phyloP scores from a whole-genome alignment of 1,140 invertebrate species.

The Lasioglossum albipes region DNA sequence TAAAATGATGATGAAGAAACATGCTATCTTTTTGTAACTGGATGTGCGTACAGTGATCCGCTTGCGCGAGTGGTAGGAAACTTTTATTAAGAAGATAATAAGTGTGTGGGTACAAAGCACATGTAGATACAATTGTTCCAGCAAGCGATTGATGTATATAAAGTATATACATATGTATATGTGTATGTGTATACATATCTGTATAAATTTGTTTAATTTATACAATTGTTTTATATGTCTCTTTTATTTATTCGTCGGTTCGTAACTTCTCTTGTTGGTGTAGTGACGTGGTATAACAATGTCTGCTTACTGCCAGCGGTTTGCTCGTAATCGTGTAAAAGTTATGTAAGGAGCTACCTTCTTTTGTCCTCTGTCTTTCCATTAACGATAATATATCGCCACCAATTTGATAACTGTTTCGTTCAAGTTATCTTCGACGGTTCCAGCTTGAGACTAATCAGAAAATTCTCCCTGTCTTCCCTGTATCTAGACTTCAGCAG shows the following conservation, averaged over 20 bases:
- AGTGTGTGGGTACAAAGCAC: constrained; percentile 40
- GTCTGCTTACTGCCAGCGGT: neutral
- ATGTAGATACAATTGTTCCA: constrained; percentile 37
- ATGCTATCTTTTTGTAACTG: constrained; percentile 26
- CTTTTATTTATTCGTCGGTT: neutral
- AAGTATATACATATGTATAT: constrained; percentile 13
- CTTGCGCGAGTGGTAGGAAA: constrained; percentile 24
- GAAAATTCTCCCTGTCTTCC: constrained; percentile 80
- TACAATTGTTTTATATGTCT: constrained; percentile 32
- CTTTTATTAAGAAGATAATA: constrained; percentile 43
- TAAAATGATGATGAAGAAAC: constrained; percentile 59
- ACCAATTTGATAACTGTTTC: neutral
- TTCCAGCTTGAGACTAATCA: constrained; percentile 76
- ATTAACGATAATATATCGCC: neutral
- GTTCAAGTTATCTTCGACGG: constrained; percentile 52
- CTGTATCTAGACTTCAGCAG: constrained; percentile 79
- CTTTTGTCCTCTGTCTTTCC: neutral
- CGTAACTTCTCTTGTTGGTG: neutral
- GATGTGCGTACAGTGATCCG: no score
- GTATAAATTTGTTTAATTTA: constrained; percentile 41
- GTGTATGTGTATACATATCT: constrained; percentile 13
- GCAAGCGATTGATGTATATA: constrained; percentile 35
- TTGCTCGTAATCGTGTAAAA: no score
- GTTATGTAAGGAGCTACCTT: neutral
- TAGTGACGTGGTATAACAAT: constrained; percentile 10